These are phyloP conservation scores for Eupithecia subumbrata DNA, from an alignment of 2,888 invertebrate genomes.

Conservation along the genomic window DNA sequence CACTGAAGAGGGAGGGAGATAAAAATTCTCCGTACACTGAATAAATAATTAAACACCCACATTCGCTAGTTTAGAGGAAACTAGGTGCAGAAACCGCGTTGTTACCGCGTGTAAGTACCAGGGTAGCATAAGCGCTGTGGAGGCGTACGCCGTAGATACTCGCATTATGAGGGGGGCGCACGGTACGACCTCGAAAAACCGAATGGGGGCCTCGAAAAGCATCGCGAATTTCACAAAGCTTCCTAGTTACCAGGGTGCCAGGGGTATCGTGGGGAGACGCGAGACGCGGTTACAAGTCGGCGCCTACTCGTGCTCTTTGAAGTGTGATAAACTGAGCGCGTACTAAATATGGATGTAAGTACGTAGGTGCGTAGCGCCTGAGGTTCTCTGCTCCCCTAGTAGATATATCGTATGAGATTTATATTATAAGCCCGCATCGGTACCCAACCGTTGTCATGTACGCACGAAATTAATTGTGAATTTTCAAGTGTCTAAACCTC, in stretches of 20 bases:
- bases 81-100: constrained; percentile 69
- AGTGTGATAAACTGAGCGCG: constrained; percentile 77
- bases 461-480: constrained; percentile 35
- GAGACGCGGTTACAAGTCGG: constrained; percentile 72
- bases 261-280: constrained; percentile 63
- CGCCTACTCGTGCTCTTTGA: constrained; percentile 76
- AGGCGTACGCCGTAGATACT: constrained; percentile 52
- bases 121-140: constrained; percentile 51
- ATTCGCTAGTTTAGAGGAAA: constrained; percentile 59
- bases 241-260: constrained; percentile 71
- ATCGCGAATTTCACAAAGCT: constrained; percentile 81
- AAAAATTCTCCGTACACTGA: constrained; percentile 62
- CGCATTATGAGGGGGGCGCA: constrained; percentile 62
- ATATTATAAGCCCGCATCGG: constrained; percentile 42
- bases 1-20: constrained; percentile 45
- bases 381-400: constrained; percentile 47
- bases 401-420: constrained; percentile 37
- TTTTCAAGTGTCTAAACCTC: constrained; percentile 32
- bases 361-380: constrained; percentile 61
- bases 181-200: constrained; percentile 78
- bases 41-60: constrained; percentile 74
- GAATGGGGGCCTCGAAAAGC: constrained; percentile 76
- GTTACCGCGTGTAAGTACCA: constrained; percentile 54
- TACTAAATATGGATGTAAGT: constrained; percentile 67
- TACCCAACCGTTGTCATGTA: constrained; percentile 26